These are phyloP conservation scores for Felis chaus DNA, from an alignment of 2,113 vertebrate genomes.

Conservation along the genomic window DNA sequence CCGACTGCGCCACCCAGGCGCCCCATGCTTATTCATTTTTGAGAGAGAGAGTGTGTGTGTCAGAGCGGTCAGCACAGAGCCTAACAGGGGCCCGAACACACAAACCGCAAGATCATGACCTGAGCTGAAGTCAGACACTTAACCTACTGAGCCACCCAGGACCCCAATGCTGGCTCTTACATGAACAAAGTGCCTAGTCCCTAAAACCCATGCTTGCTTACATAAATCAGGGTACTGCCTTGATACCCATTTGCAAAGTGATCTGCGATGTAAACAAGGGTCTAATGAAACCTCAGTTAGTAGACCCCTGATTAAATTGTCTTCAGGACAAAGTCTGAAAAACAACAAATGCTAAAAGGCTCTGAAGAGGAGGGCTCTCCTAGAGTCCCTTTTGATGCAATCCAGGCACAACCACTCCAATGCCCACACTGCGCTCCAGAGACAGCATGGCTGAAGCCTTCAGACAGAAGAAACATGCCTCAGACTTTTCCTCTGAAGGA, in stretches of 20 bases:
- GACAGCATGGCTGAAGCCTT: not conserved
- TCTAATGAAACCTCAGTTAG: not conserved
- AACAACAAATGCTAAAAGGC: not conserved
- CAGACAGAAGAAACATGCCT: not conserved
- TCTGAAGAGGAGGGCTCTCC: not conserved
- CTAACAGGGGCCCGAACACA: no score
- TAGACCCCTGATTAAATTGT: not conserved
- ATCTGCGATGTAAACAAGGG: not conserved
- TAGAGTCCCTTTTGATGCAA: not conserved
- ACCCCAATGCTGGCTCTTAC: not conserved
- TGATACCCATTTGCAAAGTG: not conserved
- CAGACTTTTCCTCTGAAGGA: not conserved
- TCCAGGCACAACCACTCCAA: rapidly evolving
- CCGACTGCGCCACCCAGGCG: no score
- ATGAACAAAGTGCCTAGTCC: not conserved
- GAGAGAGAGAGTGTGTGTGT: no score
- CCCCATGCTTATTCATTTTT: no score
- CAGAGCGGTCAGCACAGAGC: no score
- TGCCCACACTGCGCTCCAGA: not conserved
- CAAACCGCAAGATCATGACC: no score
- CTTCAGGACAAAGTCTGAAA: not conserved
- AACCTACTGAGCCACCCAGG: no score
- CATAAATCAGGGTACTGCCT: not conserved
- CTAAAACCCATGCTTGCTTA: not conserved
- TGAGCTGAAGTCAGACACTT: no score